phyloP scores from a whole-genome alignment of 2,797 vertebrate species.

The Propithecus perrieri region DNA sequence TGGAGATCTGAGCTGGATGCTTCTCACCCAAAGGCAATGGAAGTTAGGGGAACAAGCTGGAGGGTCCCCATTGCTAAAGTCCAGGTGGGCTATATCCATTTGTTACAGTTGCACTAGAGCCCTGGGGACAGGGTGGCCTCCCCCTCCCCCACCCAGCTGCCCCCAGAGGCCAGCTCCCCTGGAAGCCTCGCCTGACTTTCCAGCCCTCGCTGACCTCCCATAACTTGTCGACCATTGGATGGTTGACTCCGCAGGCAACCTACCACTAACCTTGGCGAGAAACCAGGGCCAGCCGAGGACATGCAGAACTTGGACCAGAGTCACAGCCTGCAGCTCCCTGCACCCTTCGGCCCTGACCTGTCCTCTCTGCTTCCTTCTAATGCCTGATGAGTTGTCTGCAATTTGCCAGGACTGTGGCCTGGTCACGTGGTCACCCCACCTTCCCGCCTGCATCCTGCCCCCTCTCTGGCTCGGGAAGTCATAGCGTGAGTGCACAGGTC shows the following conservation, averaged over 20 bases:
- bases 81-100: fast-evolving
- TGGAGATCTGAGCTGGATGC: neutral
- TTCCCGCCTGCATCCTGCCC: neutral
- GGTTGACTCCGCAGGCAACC: neutral
- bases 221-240: neutral
- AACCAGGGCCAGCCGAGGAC: neutral
- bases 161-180: neutral
- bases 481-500: fast-evolving
- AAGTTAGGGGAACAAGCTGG: neutral
- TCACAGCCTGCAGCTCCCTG: fast-evolving
- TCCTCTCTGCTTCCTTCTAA: neutral
- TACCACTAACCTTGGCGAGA: neutral
- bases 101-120: neutral
- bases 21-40: neutral
- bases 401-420: neutral
- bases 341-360: neutral
- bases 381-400: fast-evolving
- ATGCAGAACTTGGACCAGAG: neutral
- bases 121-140: neutral
- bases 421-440: neutral
- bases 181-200: neutral
- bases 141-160: neutral
- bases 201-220: neutral
- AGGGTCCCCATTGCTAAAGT: neutral
- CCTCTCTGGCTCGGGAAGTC: neutral